phyloP scores from a whole-genome alignment of 2,797 vertebrate genomes.

The Sitta carolinensis region DNA sequence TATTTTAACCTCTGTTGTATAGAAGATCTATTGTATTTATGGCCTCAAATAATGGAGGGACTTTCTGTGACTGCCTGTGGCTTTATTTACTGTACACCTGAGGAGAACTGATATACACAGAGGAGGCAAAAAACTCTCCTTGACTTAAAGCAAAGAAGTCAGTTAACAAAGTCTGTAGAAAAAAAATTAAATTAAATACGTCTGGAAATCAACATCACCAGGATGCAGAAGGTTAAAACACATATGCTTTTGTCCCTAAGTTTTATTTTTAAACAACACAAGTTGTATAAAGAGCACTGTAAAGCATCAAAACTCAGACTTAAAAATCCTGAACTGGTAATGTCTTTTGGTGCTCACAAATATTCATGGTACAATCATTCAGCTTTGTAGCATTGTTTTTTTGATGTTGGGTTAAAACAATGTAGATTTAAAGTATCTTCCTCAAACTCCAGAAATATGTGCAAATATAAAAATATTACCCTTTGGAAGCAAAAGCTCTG shows the following conservation, averaged over 20 bases:
- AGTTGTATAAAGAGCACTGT: neutral
- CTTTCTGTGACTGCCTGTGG: neutral
- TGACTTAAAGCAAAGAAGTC: neutral
- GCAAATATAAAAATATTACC: neutral
- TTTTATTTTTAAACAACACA: neutral
- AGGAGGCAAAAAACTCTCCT: neutral
- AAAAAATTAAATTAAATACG: neutral
- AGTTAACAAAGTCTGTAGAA: neutral
- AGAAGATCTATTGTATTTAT: neutral
- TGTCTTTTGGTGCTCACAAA: neutral
- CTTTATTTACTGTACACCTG: neutral
- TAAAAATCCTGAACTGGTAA: neutral
- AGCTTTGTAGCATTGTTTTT: neutral
- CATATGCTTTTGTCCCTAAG: neutral
- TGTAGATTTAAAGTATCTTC: neutral
- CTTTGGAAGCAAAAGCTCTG: neutral
- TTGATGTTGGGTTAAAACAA: neutral
- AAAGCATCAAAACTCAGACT: neutral
- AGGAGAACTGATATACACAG: neutral
- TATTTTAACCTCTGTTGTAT: neutral
- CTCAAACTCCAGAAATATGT: neutral
- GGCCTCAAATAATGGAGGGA: neutral
- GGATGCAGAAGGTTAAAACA: neutral
- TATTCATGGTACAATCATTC: neutral
- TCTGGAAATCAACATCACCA: neutral